Base-by-base conservation (phyloP, 2,888 invertebrate species). In the Carterocephalus palaemon region DNA sequence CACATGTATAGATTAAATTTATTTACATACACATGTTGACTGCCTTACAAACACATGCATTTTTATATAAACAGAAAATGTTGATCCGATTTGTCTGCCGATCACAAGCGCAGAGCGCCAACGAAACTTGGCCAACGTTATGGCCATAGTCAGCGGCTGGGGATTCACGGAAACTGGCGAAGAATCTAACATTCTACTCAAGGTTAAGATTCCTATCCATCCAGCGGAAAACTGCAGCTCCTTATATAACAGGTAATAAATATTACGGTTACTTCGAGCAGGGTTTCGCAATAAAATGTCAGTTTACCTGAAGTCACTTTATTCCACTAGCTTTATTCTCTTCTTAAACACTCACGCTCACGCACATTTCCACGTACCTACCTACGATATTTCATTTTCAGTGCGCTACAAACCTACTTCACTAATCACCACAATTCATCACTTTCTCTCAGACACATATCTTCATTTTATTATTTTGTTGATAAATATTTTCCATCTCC, bases 81-180 rank as follows among this genome's bases (percentile, higher is more conserved):
- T 47, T 2, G 31, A 22, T 15, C 34, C 48, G 1, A 43, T 56
- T 12, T 56, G 56, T 24, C 28, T 56, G 8, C 56, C 56, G 12
- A 20, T 34, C 3, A 33, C 32, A 1, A 20, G 26, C 20, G 6
- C 20, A 1, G 10, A 49, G 3, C 48, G 48, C 3, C 7, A 31
- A 1, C 13, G 16, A 6, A 7, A 19, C 1, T 8, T 53, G n/a
- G 22, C 6, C n/a, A 24, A 28, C n/a, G 26, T 23, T 4, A 31
- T 22, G 3, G 54, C 38, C 4, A 51, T 48, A 1, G 46, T 54
- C 2, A 42, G 46, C 12, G 51, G 53, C 2, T 52, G 52, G 49
- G 47, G 46, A 2, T 3, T 37, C 3, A 51, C 49, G 2, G 46
- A 50, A 43, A 19, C 32, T 5, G 8, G 15, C 3, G 10, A 16